Evolutionary conservation across 2,797 vertebrate species (phyloP).

Genomic region (Urophycis tenuis): DNA sequence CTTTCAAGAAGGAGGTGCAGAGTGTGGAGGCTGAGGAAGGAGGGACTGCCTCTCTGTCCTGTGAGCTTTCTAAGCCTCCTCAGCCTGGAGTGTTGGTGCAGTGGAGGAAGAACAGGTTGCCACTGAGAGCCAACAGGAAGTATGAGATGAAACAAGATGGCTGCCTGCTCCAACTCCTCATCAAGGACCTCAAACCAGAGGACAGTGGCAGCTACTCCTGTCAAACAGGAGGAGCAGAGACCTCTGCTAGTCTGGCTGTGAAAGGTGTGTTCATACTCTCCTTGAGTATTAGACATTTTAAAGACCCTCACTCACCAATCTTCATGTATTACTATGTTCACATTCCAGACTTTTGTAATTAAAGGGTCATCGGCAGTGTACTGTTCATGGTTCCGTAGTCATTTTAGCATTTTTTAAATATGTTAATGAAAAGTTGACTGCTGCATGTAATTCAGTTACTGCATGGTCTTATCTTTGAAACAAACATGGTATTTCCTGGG

Average conservation of each 20-base stretch:
- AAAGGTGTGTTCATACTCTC: neutral
- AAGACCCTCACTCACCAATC: too few relatives aligned
- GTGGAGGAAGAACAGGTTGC: constrained; percentile 79
- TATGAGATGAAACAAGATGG: constrained; percentile 73
- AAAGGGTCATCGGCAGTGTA: too few relatives aligned
- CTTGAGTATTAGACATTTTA: too few relatives aligned
- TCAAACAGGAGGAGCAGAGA: constrained; percentile 57
- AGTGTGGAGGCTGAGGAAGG: constrained; percentile 75
- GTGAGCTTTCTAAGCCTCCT: constrained; percentile 75
- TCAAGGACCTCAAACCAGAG: constrained; percentile 72
- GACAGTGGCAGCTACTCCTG: constrained; percentile 83
- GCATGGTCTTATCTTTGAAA: too few relatives aligned
- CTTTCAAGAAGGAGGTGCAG: constrained; percentile 75
- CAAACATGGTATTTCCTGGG: too few relatives aligned
- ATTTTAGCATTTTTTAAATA: neutral
- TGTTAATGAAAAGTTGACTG: neutral
- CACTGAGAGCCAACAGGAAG: constrained; percentile 71
- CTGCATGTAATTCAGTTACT: too few relatives aligned
- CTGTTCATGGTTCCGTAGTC: too few relatives aligned
- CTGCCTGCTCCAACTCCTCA: constrained; percentile 71
- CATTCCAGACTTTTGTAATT: neutral
- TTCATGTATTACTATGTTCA: too few relatives aligned
- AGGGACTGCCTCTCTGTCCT: constrained; percentile 65
- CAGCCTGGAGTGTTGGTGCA: constrained; percentile 58
- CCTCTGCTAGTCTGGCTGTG: constrained; percentile 42